These are phyloP conservation scores for Enhydra lutris DNA, from an alignment of 2,113 vertebrate species.

Conservation along the genomic window DNA sequence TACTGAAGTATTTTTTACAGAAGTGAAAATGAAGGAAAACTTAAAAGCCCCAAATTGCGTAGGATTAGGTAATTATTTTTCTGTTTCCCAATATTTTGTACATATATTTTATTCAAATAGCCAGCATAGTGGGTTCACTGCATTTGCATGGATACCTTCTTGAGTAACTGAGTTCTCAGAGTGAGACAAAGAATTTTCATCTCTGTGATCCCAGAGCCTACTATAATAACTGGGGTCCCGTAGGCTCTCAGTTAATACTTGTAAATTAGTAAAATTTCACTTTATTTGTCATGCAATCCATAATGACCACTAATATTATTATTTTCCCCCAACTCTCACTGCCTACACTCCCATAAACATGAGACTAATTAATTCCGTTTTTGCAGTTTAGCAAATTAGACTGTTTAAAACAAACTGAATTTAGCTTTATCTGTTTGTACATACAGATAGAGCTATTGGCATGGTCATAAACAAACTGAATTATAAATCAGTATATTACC, in stretches of 20 bases:
- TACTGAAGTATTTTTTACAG: not conserved
- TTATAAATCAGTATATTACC: not conserved
- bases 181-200: not conserved
- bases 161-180: not conserved
- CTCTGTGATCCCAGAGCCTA: not conserved
- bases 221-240: not conserved
- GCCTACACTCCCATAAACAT: not conserved
- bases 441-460: not conserved
- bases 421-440: not conserved
- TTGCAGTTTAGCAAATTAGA: not conserved
- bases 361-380: not conserved
- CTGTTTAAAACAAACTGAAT: not conserved
- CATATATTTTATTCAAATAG: not conserved
- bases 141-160: not conserved
- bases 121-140: not conserved
- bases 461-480: not conserved
- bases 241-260: not conserved
- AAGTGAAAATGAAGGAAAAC: not conserved
- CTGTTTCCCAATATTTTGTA: conserved; percentile 7
- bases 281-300: not conserved
- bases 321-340: not conserved
- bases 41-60: not conserved
- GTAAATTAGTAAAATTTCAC: not conserved
- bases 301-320: not conserved
- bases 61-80: not conserved